These are phyloP conservation scores for Camponotus vicinus DNA, from an alignment of 1,140 invertebrate species.

Conservation along the genomic window DNA sequence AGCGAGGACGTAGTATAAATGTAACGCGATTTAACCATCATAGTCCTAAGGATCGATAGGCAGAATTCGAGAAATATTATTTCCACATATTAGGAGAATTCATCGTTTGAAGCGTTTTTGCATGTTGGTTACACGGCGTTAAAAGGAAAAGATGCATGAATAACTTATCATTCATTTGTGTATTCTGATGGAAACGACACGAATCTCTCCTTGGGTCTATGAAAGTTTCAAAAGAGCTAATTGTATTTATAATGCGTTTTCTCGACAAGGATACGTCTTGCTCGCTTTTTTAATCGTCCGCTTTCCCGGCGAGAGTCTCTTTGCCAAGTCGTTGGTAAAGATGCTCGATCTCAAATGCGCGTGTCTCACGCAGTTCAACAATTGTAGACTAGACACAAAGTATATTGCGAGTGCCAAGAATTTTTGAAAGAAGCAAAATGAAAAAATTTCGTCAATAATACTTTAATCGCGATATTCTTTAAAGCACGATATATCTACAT, in stretches of 20 bases:
- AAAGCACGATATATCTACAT: too few relatives aligned
- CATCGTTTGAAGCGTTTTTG: conserved; percentile 48
- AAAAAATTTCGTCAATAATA: neutral
- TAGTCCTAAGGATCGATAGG: conserved; percentile 51
- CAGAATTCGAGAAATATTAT: conserved; percentile 15
- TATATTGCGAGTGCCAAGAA: neutral
- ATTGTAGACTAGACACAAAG: conserved; percentile 19
- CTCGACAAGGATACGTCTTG: conserved; percentile 42
- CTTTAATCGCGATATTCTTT: neutral
- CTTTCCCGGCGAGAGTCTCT: conserved; percentile 29
- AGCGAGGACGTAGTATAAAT: conserved; percentile 38
- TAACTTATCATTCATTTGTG: neutral
- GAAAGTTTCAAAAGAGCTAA: conserved; percentile 11
- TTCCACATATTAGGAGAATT: conserved; percentile 9
- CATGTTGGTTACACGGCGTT: neutral
- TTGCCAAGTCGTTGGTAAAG: neutral
- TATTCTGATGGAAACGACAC: neutral
- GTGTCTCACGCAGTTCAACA: conserved; percentile 4
- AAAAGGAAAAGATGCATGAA: neutral
- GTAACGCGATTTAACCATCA: conserved; percentile 26
- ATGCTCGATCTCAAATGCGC: conserved; percentile 7
- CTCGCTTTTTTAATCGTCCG: conserved; percentile 39
- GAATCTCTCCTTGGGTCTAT: conserved; percentile 45
- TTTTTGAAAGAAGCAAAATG: neutral
- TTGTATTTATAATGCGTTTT: conserved; percentile 31